These are phyloP conservation scores for Orientallactaga sibirica DNA, from an alignment of 2,797 vertebrate species.

Conservation along the genomic window DNA sequence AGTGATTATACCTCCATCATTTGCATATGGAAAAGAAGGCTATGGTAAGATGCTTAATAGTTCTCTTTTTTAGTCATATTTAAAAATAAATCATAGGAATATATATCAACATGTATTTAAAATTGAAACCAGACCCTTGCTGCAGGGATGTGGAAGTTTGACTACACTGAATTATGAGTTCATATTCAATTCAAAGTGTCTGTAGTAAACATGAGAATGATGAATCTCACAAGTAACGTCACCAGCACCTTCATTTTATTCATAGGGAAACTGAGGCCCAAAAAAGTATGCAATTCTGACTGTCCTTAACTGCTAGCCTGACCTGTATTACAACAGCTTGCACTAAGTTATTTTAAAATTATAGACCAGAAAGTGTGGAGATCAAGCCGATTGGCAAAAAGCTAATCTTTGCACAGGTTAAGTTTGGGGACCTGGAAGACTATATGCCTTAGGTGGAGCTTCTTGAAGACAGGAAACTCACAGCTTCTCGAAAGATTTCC, in stretches of 20 bases:
- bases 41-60: slow-evolving; percentile 90
- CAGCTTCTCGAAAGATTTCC: too few relatives aligned
- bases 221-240: not conserved
- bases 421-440: too few relatives aligned
- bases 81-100: slow-evolving; percentile 62
- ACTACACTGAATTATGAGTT: not conserved
- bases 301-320: not conserved
- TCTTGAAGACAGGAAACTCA: too few relatives aligned
- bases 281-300: not conserved
- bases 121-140: not conserved
- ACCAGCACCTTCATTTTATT: slow-evolving; percentile 21
- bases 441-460: too few relatives aligned
- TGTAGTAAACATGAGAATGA: not conserved
- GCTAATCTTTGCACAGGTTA: too few relatives aligned
- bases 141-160: not conserved
- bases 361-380: not conserved
- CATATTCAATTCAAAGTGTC: slow-evolving; percentile 8
- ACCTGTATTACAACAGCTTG: not conserved
- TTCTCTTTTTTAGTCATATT: slow-evolving; percentile 48
- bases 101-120: not conserved
- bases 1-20: slow-evolving; percentile 92
- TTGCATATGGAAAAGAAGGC: slow-evolving; percentile 95
- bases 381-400: too few relatives aligned
- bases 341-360: slow-evolving; percentile 52
- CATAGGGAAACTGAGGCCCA: not conserved